These are phyloP conservation scores for Drosophila meridionalis DNA, from an alignment of 2,888 invertebrate genomes.

Conservation along the genomic window DNA sequence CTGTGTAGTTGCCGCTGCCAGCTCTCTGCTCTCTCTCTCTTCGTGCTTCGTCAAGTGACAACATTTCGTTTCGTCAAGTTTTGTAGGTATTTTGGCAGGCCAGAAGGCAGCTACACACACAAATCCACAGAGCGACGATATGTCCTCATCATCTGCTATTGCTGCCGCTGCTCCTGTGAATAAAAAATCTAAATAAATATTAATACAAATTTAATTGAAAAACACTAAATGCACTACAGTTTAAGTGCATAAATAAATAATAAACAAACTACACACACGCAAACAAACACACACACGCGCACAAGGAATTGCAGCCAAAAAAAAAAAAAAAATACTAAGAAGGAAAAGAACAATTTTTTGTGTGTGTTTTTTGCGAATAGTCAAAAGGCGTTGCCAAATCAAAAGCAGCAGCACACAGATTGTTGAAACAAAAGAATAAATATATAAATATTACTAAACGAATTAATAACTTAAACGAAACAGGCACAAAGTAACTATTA, in stretches of 20 bases:
- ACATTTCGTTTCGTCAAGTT: conserved; percentile 76
- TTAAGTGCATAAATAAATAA: not conserved
- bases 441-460: conserved; percentile 7
- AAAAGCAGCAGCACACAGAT: conserved; percentile 27
- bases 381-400: conserved; percentile 74
- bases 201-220: conserved; percentile 8
- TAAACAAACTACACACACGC: conserved; percentile 8
- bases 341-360: conserved; percentile 29
- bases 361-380: conserved; percentile 34
- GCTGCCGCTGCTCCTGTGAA: conserved; percentile 41
- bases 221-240: conserved; percentile 9
- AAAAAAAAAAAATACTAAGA: conserved; percentile 12
- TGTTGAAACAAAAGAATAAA: conserved; percentile 5
- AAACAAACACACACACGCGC: conserved; percentile 14
- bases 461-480: conserved; percentile 16
- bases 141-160: conserved; percentile 60
- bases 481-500: conserved; percentile 33
- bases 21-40: conserved; percentile 5
- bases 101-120: conserved; percentile 50
- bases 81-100: conserved; percentile 75
- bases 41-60: conserved; percentile 70
- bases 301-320: conserved; percentile 49
- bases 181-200: conserved; percentile 38
- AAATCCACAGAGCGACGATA: conserved; percentile 58
- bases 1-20: conserved; percentile 19